Evolutionary conservation across 2,113 vertebrate genomes (phyloP), one percentile per base, ranked within the genome.

Genomic region (Hippocampus abdominalis): DNA sequence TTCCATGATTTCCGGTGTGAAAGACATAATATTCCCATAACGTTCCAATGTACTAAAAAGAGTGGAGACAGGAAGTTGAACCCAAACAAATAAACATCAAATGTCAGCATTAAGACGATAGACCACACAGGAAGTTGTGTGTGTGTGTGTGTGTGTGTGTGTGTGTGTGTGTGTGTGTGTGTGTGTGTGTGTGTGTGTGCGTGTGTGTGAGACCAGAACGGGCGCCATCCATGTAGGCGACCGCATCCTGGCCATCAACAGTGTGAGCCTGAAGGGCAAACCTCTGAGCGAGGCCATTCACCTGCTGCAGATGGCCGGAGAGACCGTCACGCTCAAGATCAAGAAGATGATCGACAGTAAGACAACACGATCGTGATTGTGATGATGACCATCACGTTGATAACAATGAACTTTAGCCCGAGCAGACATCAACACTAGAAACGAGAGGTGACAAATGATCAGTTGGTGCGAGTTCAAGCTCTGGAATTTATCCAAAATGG

Each of bases 231-330:
- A 98, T 2, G 74, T 98, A 0, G 96, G 97, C 1, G 97, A 99
- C 79, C 92, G 96, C 40, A 99, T 99, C 86, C 79, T 99, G 69
- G 97, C 97, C 0, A 98, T 99, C 86, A 99, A 99, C 90, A 95
- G 91, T 0, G 94, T 97, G 18, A 98, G 96, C 86, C 92, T 99
- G 49, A 98, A 98, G 87, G 96, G 96, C 12, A 97, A 97, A 59
- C 97, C 96, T 0, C 91, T 99, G 82, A 99, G 97, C 0, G 96
- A 99, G 85, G 96, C 97, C 80, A 99, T 99, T 72, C 96, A 96
- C 88, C 92, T 98, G 71, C 92, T 99, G 76, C 97, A 99, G 91
- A 94, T 95, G 93, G 96, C 97, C 0, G 97, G 97, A 0, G 97
- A 99, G 89, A 98, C 95, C 0, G 97, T 99, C 79, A 97, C 96